Conservation (phyloP, 2,113 vertebrate genomes). For the Macquaria ambigua region DNA sequence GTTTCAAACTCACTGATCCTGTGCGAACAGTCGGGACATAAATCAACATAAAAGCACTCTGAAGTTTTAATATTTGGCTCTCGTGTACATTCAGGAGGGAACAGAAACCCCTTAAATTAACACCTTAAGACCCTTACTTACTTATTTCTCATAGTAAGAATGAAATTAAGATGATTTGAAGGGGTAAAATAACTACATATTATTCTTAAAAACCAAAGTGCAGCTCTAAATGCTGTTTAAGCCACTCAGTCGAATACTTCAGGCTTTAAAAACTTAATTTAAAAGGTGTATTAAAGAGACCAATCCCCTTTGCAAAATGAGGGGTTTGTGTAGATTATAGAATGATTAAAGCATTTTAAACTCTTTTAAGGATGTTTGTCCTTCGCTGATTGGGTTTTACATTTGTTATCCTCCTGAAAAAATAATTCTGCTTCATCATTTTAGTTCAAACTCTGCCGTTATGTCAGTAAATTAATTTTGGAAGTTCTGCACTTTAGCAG, state of each 20-base stretch:
- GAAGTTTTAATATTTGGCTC: constrained; percentile 25
- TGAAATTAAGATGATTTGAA: neutral
- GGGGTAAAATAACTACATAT: neutral
- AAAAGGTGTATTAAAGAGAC: too few species aligned
- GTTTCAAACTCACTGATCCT: neutral
- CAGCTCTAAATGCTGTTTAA: neutral
- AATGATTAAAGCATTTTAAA: too few species aligned
- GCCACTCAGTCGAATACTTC: neutral
- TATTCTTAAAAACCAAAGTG: neutral
- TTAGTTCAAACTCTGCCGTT: too few species aligned
- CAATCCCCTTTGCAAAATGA: too few species aligned
- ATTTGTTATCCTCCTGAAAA: too few species aligned
- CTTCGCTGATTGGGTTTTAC: too few species aligned
- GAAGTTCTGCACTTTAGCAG: too few species aligned
- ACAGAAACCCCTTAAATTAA: neutral
- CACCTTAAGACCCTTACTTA: neutral
- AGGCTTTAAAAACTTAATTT: neutral
- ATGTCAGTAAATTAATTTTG: too few species aligned
- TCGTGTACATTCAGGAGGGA: neutral
- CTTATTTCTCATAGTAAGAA: neutral
- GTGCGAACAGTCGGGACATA: neutral
- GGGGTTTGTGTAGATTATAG: too few species aligned
- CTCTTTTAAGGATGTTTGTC: too few species aligned
- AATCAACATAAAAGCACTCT: constrained; percentile 27
- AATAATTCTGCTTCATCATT: too few species aligned